Evolutionary conservation across 2,113 vertebrate species (phyloP).

Genomic region (Desmodus rotundus): DNA sequence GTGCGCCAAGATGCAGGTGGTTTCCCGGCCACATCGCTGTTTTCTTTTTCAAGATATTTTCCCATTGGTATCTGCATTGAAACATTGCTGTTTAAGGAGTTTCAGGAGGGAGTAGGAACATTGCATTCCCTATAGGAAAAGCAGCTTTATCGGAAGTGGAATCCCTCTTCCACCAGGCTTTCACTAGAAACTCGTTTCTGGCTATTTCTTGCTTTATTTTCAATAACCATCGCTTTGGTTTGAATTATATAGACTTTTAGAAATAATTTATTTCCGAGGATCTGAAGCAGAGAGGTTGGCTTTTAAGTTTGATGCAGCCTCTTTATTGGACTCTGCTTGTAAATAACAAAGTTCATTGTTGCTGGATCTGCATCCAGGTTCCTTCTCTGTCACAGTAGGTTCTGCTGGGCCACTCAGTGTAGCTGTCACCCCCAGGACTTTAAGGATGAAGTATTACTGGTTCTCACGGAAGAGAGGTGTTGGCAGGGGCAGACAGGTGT

Average conservation of each 20-base stretch:
- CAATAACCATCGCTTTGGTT: background rate
- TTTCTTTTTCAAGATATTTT: constrained; percentile 14
- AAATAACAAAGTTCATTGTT: background rate
- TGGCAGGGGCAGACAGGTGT: background rate
- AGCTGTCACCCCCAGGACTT: background rate
- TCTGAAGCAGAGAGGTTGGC: background rate
- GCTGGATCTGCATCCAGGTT: background rate
- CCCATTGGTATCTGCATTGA: background rate
- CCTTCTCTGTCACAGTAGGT: background rate
- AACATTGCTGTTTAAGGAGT: background rate
- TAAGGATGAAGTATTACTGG: background rate
- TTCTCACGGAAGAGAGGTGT: background rate
- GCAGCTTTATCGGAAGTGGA: background rate
- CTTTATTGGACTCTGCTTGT: background rate
- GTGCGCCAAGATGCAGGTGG: background rate
- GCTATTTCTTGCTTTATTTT: background rate
- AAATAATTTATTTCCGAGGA: background rate
- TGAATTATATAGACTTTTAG: background rate
- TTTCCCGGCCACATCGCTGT: background rate
- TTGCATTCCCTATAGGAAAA: background rate
- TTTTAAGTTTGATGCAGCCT: background rate
- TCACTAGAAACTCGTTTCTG: background rate
- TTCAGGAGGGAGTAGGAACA: background rate
- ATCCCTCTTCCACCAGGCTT: background rate
- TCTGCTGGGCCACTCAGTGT: background rate